Base-by-base conservation (phyloP, 1,140 invertebrate species). In the Drosophila pallidifrons region DNA sequence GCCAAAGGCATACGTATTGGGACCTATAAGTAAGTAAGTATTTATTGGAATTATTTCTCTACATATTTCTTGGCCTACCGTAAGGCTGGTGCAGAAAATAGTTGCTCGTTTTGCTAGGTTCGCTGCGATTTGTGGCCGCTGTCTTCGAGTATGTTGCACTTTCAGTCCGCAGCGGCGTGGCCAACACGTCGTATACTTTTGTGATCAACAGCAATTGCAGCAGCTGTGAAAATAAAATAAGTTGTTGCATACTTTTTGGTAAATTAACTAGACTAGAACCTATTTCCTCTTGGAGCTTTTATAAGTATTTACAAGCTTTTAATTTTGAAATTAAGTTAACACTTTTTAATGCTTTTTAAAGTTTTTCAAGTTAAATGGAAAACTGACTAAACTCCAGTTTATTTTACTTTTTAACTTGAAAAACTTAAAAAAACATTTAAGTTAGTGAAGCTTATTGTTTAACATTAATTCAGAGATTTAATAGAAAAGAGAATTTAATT, bases 1-100 rank as follows among this genome's bases (percentile, higher is more conserved):
- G 11, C 95, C 95, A 87, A 95, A 96, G 8, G 94, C 93, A 81
- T 96, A 96, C 1, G 95, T 95, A 13, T 95, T 95, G 10, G 94
- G 93, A 20, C 95, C 95, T 94, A 13, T 47, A 5, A 7, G 28
- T n/a, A 0, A 20, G 16, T 25, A 25, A 11, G n/a, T 1, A 5
- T 38, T 28, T 10, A 32, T 15, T 25, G 1, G 0, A 13, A 41
- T 49, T 6, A 6, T 3, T 2, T 28, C 1, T 30, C 1, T 1
- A 1, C 15, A 5, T 43, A 13, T n/a, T 35, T 1, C 8, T 38
- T 70, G n/a, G 75, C 79, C 55, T 90, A 92, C 91, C 91, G 20
- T 91, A 91, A 1, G 82, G 85, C 55, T 92, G 72, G 32, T 79
- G 86, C 20, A 72, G 58, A 75, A 89, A 90, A 75, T 92, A 92